phyloP scores from a whole-genome alignment of 2,888 invertebrate genomes.

The Melanostoma mellinum region DNA sequence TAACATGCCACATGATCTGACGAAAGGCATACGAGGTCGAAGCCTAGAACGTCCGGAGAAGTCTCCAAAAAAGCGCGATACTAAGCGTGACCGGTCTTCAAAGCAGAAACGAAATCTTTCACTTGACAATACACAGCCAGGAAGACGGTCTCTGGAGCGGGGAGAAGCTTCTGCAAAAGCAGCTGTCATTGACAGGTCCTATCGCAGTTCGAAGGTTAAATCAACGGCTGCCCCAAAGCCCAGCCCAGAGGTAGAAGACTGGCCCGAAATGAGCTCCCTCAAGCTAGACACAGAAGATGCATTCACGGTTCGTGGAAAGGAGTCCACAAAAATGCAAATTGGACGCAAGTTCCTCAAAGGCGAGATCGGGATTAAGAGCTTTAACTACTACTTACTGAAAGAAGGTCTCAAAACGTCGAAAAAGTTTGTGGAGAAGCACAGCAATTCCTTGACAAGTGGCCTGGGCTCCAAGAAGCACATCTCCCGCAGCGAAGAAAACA shows the following conservation, averaged over 20 bases:
- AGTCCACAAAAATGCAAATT: conserved; percentile 79
- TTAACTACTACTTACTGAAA: conserved; percentile 81
- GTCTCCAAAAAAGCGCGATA: conserved; percentile 75
- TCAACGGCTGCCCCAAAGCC: conserved; percentile 54
- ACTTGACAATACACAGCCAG: conserved; percentile 76
- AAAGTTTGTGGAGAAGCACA: conserved; percentile 79
- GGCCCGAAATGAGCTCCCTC: conserved; percentile 71
- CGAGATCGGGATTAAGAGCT: conserved; percentile 82
- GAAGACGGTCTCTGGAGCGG: conserved; percentile 67
- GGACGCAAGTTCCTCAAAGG: conserved; percentile 81
- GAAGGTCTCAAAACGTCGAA: conserved; percentile 81
- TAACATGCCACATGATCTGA: conserved; percentile 72
- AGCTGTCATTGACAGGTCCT: conserved; percentile 57
- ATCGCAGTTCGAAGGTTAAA: conserved; percentile 50
- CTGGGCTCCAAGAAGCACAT: conserved; percentile 75
- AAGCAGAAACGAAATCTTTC: conserved; percentile 80
- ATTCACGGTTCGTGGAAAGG: conserved; percentile 62
- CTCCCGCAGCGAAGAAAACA: conserved; percentile 81
- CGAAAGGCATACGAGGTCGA: conserved; percentile 77
- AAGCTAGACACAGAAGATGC: conserved; percentile 73
- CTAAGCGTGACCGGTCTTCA: conserved; percentile 77
- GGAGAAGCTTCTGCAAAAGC: conserved; percentile 62
- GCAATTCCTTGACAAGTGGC: conserved; percentile 70
- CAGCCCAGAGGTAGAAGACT: conserved; percentile 59
- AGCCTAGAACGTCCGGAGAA: conserved; percentile 78